Evolutionary conservation across 2,113 vertebrate genomes (phyloP).

Genomic region (Marmota monax): DNA sequence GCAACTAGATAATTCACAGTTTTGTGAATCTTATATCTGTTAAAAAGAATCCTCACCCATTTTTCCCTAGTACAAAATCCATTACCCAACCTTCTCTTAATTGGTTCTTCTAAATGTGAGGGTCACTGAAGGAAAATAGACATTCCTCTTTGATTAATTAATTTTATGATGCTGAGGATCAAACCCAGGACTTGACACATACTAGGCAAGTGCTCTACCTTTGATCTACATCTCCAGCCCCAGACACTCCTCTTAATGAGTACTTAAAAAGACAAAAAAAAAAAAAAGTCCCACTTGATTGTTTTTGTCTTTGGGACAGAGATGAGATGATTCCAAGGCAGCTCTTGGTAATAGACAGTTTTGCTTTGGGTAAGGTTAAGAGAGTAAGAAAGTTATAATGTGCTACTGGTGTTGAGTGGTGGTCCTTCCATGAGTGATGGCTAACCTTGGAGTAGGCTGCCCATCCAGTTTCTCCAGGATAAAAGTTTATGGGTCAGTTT

Average conservation of each 20-base stretch:
- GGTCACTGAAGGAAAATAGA: background rate
- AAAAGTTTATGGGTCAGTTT: background rate
- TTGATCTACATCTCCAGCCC: background rate
- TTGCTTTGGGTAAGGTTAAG: background rate
- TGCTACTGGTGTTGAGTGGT: background rate
- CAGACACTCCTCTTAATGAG: background rate
- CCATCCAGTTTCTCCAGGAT: background rate
- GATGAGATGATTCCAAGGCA: background rate
- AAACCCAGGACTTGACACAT: background rate
- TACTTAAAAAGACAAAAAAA: background rate
- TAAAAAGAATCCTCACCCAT: constrained; percentile 27
- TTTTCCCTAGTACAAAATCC: background rate
- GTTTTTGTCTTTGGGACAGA: background rate
- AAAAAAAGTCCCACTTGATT: background rate
- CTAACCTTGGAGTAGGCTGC: background rate
- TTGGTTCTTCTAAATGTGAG: constrained; percentile 7
- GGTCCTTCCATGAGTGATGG: background rate
- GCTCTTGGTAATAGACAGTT: background rate
- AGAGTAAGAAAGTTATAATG: background rate
- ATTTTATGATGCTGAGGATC: background rate
- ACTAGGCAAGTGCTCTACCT: background rate
- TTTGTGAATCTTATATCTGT: background rate
- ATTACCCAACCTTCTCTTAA: background rate
- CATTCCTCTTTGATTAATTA: background rate
- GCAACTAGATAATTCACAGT: background rate